phyloP scores from a whole-genome alignment of 2,797 vertebrate genomes.

The Fratercula arctica region DNA sequence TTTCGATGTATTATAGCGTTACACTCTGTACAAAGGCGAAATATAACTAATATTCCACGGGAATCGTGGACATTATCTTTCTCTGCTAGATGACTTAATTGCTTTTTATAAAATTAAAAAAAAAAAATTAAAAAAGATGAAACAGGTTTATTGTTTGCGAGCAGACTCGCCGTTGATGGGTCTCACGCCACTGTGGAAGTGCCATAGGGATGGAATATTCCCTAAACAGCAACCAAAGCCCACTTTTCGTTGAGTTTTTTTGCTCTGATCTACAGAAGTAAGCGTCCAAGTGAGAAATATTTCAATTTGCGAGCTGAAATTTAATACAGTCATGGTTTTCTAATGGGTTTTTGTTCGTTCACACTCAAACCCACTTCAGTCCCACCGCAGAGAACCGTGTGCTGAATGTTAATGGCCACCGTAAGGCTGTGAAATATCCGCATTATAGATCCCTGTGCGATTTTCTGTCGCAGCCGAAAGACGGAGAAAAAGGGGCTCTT shows the following conservation, averaged over 20 bases:
- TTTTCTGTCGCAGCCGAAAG: not conserved
- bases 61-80: not conserved
- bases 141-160: not conserved
- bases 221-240: not conserved
- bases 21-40: not conserved
- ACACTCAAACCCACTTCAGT: not conserved
- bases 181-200: not conserved
- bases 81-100: not conserved
- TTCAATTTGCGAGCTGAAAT: not conserved
- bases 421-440: not conserved
- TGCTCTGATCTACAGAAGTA: not conserved
- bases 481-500: not conserved
- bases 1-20: accelerated
- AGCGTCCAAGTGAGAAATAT: not conserved
- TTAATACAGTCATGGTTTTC: not conserved
- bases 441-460: not conserved
- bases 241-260: not conserved
- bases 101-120: not conserved
- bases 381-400: conserved; percentile 8
- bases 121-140: not conserved
- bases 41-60: not conserved
- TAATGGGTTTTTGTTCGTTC: not conserved
- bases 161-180: not conserved
- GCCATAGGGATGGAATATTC: not conserved
- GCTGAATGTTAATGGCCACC: conserved; percentile 1